Evolutionary conservation across 2,888 invertebrate genomes (phyloP).

Genomic region (Hyposoter dolosus): DNA sequence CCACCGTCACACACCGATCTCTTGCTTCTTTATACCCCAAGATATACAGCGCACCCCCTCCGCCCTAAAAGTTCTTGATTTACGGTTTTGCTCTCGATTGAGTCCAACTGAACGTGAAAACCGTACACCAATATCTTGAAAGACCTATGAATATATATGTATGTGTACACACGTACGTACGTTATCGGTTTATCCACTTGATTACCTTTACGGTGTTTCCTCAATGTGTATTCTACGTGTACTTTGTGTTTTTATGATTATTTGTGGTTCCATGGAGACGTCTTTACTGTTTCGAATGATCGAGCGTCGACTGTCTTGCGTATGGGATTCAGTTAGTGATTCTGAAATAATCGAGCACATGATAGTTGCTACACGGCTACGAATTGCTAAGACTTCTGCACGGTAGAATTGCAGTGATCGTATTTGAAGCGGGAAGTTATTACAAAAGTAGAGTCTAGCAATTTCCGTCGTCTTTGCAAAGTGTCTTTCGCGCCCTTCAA

Average conservation of each 20-base stretch:
- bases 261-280: slow-evolving; percentile 48
- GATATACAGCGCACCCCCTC: not conserved
- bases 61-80: slow-evolving; percentile 49
- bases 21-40: slow-evolving; percentile 12
- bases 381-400: slow-evolving; percentile 8
- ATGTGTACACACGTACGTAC: slow-evolving; percentile 31
- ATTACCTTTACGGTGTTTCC: slow-evolving; percentile 71
- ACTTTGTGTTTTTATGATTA: slow-evolving; percentile 48
- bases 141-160: slow-evolving; percentile 59
- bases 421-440: not conserved
- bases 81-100: slow-evolving; percentile 56
- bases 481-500: slow-evolving; percentile 12
- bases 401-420: not conserved
- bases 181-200: slow-evolving; percentile 73
- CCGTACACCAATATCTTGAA: slow-evolving; percentile 62
- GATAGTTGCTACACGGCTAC: not conserved
- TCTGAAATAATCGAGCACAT: not conserved
- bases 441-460: not conserved
- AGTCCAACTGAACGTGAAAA: slow-evolving; percentile 42
- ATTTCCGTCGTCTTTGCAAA: not conserved
- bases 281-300: slow-evolving; percentile 20
- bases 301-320: not conserved
- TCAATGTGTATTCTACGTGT: slow-evolving; percentile 9
- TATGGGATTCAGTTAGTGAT: slow-evolving; percentile 3
- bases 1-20: slow-evolving; percentile 25